Evolutionary conservation across 2,113 vertebrate species (phyloP).

Genomic region (Actinemys pallida): DNA sequence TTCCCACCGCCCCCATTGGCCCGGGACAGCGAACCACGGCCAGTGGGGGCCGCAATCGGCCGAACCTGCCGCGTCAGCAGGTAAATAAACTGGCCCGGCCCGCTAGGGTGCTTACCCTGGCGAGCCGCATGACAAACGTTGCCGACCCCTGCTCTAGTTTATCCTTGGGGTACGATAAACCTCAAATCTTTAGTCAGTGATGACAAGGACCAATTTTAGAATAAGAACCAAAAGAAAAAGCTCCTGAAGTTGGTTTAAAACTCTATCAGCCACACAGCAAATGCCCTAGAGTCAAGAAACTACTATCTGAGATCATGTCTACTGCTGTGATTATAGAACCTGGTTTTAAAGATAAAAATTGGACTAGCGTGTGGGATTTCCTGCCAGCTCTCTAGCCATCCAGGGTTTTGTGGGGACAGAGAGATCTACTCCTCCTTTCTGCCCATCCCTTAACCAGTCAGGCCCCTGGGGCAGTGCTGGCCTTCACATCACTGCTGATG

Average conservation of each 20-base stretch:
- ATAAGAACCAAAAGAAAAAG: slow-evolving; percentile 20
- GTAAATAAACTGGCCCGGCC: no score
- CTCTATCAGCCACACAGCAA: not conserved
- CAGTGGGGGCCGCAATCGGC: no score
- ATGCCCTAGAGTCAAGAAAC: not conserved
- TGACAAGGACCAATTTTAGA: slow-evolving; percentile 9
- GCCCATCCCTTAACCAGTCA: not conserved
- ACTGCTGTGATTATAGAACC: not conserved
- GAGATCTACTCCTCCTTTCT: not conserved
- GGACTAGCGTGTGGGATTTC: not conserved
- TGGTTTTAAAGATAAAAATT: not conserved
- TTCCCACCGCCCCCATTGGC: no score
- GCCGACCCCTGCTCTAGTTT: not conserved
- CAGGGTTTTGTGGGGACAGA: not conserved
- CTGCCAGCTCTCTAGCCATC: not conserved
- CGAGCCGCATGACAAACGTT: no score
- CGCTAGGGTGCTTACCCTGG: no score
- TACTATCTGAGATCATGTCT: not conserved
- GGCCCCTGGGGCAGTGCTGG: not conserved
- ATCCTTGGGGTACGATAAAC: not conserved
- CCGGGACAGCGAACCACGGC: no score
- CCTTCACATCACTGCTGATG: not conserved
- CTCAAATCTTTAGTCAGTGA: slow-evolving; percentile 4
- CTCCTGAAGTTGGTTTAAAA: not conserved
- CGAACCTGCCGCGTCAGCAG: no score